Conservation (phyloP, 1,140 invertebrate species). For the Ostrea denselamellosa region DNA sequence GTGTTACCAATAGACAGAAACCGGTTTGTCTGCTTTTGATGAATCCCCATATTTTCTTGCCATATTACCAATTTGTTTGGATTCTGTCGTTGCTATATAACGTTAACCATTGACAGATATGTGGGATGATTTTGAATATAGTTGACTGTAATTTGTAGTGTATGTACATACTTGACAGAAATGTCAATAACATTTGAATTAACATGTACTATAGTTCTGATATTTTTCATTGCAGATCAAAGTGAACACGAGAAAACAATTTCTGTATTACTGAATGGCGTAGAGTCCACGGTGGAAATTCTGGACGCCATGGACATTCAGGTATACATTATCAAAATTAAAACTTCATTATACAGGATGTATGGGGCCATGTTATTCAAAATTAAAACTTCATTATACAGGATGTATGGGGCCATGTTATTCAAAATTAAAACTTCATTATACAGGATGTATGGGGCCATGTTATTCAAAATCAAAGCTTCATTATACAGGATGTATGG, state of each 20-base stretch:
- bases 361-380: no score
- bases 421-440: no score
- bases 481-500: no score
- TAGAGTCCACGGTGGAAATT: conserved; percentile 95
- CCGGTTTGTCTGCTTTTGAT: not conserved
- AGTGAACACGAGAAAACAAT: conserved; percentile 82
- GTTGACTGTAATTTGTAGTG: no score
- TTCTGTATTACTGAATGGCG: conserved; percentile 92
- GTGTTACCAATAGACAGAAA: not conserved
- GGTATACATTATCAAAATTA: conserved; percentile 43
- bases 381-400: no score
- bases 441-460: no score
- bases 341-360: no score
- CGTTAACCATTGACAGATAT: not conserved
- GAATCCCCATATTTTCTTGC: not conserved
- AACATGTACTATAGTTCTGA: not conserved
- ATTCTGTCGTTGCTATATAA: not conserved
- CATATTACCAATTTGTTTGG: conserved; percentile 33
- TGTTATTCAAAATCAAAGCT: no score
- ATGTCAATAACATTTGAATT: not conserved
- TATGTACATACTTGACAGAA: not conserved
- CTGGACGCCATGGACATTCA: conserved; percentile 82
- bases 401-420: no score
- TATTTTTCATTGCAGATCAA: conserved; percentile 74
- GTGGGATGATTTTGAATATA: not conserved